Conservation (phyloP, 2,113 vertebrate species). For the Gopherus flavomarginatus region DNA sequence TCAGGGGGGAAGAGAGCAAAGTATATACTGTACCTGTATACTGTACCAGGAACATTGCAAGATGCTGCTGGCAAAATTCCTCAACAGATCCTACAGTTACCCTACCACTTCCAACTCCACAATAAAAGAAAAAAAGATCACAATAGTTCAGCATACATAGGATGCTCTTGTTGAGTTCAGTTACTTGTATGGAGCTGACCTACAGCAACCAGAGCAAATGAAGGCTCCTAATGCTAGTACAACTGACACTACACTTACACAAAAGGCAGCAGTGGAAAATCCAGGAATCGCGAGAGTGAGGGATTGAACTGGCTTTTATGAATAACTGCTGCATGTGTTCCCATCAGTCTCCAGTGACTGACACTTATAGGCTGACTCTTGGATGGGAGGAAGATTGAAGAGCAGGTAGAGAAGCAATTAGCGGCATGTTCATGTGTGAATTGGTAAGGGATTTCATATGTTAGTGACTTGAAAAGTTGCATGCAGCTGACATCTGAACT, state of each 20-base stretch:
- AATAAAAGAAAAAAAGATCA: slow-evolving; percentile 1
- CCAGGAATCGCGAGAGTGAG: slow-evolving; percentile 58
- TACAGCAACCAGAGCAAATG: slow-evolving; percentile 47
- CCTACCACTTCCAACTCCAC: not conserved
- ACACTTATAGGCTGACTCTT: slow-evolving; percentile 48
- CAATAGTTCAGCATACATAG: slow-evolving; percentile 38
- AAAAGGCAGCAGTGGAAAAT: slow-evolving; percentile 63
- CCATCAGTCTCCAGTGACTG: slow-evolving; percentile 76
- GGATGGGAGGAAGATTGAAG: slow-evolving; percentile 46
- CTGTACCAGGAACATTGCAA: slow-evolving; percentile 79
- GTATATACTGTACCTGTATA: slow-evolving; percentile 72
- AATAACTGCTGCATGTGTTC: slow-evolving; percentile 74
- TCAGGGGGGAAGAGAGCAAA: slow-evolving; percentile 16
- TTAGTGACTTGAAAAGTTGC: slow-evolving; percentile 67
- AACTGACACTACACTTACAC: slow-evolving; percentile 44
- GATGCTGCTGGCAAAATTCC: slow-evolving; percentile 44
- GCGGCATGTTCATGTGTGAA: slow-evolving; percentile 69
- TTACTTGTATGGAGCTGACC: slow-evolving; percentile 44
- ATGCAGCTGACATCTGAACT: slow-evolving; percentile 58
- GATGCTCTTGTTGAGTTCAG: slow-evolving; percentile 51
- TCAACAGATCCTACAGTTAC: slow-evolving; percentile 58
- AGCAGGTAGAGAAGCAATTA: slow-evolving; percentile 80
- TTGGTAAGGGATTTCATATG: slow-evolving; percentile 75
- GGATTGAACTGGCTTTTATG: slow-evolving; percentile 68
- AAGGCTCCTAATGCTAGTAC: slow-evolving; percentile 51